Evolutionary conservation across 2,888 invertebrate species (phyloP).

Genomic region (Nomada flava): DNA sequence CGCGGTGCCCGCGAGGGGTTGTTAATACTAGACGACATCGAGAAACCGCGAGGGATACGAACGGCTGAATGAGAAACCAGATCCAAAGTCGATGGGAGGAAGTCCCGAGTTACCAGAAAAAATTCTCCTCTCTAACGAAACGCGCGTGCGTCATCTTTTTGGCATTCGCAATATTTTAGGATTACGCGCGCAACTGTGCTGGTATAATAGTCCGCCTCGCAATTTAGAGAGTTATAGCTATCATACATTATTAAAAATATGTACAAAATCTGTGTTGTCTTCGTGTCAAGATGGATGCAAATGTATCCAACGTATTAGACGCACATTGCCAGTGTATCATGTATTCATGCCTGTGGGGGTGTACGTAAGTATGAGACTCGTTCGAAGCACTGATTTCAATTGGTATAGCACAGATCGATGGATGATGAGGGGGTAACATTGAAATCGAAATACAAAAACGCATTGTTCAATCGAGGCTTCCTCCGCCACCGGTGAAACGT

Average conservation of each 20-base stretch:
- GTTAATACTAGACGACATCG: constrained; percentile 50
- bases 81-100: constrained; percentile 42
- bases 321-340: not conserved
- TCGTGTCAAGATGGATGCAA: not conserved
- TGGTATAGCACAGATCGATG: constrained; percentile 18
- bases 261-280: constrained; percentile 56
- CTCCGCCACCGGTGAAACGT: constrained; percentile 42
- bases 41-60: constrained; percentile 56
- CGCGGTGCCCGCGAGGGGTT: constrained; percentile 14
- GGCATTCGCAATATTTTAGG: constrained; percentile 28
- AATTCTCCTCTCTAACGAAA: not conserved
- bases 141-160: not conserved
- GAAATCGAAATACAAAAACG: constrained; percentile 50
- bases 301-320: not conserved
- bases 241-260: constrained; percentile 58
- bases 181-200: constrained; percentile 31
- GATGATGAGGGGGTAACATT: constrained; percentile 5
- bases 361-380: not conserved
- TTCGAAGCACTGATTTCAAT: constrained; percentile 24
- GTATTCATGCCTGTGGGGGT: not conserved
- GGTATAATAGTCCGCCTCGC: constrained; percentile 8
- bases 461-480: constrained; percentile 51
- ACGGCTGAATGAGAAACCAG: constrained; percentile 25
- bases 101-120: constrained; percentile 44
- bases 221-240: constrained; percentile 48